A percentile compares a stretch with the other conserved stretches of the same genome.
Conservation (phyloP, 2,888 invertebrate species). For the Apantesis nais region DNA sequence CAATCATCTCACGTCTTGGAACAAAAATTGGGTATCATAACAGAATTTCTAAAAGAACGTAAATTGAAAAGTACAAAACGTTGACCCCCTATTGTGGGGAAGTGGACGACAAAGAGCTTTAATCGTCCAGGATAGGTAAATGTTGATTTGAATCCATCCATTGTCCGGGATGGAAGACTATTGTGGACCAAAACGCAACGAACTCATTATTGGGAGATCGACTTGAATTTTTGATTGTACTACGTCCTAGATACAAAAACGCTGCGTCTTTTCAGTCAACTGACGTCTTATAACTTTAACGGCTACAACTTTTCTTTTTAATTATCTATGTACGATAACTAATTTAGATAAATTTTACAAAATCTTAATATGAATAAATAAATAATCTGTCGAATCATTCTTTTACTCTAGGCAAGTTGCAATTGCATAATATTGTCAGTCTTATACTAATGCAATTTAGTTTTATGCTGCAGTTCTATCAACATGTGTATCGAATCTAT, state of each 20-base stretch:
- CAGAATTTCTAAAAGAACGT: constrained; percentile 48
- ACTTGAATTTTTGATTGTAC: constrained; percentile 51
- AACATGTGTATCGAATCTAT: too few species aligned
- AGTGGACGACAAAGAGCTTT: constrained; percentile 61
- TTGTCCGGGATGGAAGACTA: constrained; percentile 52
- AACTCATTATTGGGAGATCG: constrained; percentile 64
- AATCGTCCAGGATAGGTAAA: constrained; percentile 62
- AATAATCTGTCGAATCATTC: too few species aligned
- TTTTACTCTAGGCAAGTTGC: too few species aligned
- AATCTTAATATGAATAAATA: too few species aligned
- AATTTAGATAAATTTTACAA: too few species aligned
- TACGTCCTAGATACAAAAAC: constrained; percentile 45
- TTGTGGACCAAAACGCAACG: constrained; percentile 58
- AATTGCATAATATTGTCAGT: too few species aligned
- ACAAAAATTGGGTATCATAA: constrained; percentile 40
- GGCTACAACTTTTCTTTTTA: too few species aligned
- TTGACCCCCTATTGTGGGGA: constrained; percentile 51
- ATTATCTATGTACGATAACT: too few species aligned
- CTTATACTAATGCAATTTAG: too few species aligned
- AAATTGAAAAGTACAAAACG: constrained; percentile 43
- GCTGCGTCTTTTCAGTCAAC: constrained; percentile 29
- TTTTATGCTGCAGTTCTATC: too few species aligned
- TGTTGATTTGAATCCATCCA: constrained; percentile 60
- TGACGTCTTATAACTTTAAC: not conserved
- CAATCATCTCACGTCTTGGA: constrained; percentile 35